Evolutionary conservation across 1,140 invertebrate genomes (phyloP), one percentile per base, ranked within the genome.

Genomic region (Ericerus pela): DNA sequence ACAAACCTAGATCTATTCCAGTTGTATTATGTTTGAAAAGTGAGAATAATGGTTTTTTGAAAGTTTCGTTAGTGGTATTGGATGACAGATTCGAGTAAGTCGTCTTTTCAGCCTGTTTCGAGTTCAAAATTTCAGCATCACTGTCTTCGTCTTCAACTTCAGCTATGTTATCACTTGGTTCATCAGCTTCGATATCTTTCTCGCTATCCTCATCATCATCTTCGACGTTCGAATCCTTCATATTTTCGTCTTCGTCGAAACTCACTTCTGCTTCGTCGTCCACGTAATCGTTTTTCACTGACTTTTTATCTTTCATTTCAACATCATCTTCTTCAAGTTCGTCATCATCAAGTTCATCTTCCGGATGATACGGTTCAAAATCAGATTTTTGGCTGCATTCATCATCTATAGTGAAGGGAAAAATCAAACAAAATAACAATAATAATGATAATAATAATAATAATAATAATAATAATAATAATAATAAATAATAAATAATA

Each of bases 101-200:
- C 14, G 36, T 38, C 36, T 38, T 38, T 38, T n/a, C n/a, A n/a
- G 14, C 41, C 8, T 33, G 31, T 8, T 8, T 33, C 8, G 31
- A 10, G 31, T 33, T n/a, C n/a, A 10, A 8, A n/a, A 41, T 16
- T 16, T 16, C 14, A 41, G 18, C 37, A 16, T 29, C 54, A 27
- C 27, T 38, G 27, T 41, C 54, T 22, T 55, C 27, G 12, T 18
- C 20, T 22, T 38, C 22, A 26, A 41, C 38, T n/a, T 56, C 55
- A 26, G n/a, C n/a, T n/a, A n/a, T n/a, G n/a, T 51, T 28, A 20
- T 28, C 31, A 20, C 36, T 38, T 38, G 57, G 62, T 14, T 62
- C 69, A 56, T 69, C 66, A 11, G 70, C 60, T 59, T 73, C 60
- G 61, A 24, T 3, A 10, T 47, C 41, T 22, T 3, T 24, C 10